Evolutionary conservation across 2,113 vertebrate genomes (phyloP).

Genomic region (Erinaceus europaeus): DNA sequence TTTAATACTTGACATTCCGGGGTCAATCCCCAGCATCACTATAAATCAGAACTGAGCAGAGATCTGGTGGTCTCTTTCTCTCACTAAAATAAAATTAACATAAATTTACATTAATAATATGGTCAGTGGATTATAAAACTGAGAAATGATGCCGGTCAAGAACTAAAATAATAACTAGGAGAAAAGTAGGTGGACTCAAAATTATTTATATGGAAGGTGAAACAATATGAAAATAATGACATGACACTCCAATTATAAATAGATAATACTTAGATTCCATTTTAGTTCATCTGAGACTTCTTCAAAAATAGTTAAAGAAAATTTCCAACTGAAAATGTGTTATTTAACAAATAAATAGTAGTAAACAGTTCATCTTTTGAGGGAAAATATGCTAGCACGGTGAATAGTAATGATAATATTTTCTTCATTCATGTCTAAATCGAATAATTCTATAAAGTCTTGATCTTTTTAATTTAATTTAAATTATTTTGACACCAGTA

Average conservation of each 20-base stretch:
- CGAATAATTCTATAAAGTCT: not conserved
- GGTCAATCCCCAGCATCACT: no score
- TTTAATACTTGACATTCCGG: no score
- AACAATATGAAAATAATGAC: not conserved
- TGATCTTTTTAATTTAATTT: no score
- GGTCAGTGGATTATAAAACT: no score
- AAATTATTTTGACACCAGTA: no score
- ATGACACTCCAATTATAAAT: not conserved
- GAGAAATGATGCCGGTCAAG: not conserved
- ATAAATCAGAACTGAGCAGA: no score
- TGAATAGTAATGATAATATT: slow-evolving; percentile 11
- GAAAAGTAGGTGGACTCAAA: not conserved
- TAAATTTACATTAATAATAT: no score
- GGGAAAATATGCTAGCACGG: slow-evolving; percentile 2
- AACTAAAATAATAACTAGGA: not conserved
- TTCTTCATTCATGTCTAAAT: slow-evolving; percentile 6
- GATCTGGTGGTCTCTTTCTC: no score
- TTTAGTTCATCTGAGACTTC: not conserved
- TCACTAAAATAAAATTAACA: no score
- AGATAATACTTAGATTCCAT: not conserved
- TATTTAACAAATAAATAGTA: slow-evolving; percentile 19
- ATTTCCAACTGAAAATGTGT: no score
- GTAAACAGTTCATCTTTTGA: not conserved
- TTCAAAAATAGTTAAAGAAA: not conserved
- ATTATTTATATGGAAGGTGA: not conserved